phyloP scores from a whole-genome alignment of 2,888 invertebrate species.

The Oxytorus armatus region DNA sequence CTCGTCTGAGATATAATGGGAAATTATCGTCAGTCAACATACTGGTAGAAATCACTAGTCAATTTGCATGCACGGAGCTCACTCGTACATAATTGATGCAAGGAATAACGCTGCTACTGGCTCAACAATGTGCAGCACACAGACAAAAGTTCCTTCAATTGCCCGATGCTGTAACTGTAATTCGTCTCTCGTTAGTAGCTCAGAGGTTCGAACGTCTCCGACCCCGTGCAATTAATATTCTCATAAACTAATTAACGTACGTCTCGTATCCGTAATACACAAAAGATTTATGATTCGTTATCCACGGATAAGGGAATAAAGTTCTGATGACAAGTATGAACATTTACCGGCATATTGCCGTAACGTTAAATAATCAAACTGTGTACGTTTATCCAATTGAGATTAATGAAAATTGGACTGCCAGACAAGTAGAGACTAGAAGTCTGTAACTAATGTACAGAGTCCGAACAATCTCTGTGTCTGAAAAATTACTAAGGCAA shows the following conservation, averaged over 20 bases:
- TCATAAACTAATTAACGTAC: background rate
- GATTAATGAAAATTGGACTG: background rate
- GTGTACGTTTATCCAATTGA: background rate
- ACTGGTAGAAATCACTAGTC: conserved; percentile 20
- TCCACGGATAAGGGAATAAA: background rate
- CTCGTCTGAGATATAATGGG: no score
- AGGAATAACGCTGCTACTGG: conserved; percentile 5
- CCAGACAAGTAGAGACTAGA: background rate
- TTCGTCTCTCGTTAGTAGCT: conserved; percentile 9
- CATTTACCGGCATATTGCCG: background rate
- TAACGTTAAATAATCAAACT: background rate
- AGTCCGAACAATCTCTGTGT: no score
- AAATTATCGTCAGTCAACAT: background rate
- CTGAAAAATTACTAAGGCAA: background rate
- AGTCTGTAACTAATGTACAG: background rate
- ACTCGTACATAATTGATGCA: background rate
- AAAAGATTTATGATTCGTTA: background rate
- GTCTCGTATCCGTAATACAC: background rate
- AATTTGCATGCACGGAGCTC: background rate
- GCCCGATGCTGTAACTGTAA: conserved; percentile 5
- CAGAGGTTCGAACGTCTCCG: background rate
- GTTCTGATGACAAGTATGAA: background rate
- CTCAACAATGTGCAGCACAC: background rate
- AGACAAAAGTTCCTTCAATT: conserved; percentile 13
- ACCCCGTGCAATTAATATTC: background rate